Base-by-base conservation (phyloP, 2,113 vertebrate genomes). In the Gopherus flavomarginatus region DNA sequence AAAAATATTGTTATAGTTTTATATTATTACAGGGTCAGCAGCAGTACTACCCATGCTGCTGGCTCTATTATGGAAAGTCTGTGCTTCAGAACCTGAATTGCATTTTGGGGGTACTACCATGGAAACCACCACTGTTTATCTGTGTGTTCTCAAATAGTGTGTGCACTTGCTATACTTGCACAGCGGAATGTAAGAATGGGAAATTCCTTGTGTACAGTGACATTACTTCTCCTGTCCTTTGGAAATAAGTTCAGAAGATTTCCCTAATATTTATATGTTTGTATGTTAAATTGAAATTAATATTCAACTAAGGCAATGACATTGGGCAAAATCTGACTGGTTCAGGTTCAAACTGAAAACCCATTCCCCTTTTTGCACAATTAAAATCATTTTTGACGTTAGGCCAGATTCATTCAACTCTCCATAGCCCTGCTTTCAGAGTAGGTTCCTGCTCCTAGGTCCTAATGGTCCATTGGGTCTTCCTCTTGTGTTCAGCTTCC, bases 361-460 rank as follows among this genome's bases (percentile, higher is more conserved):
- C 83, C 3, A 31, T 11, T n/a, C 29, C 27, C 27, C 29, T 31
- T 62, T 29, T 62, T 62, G 26, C 27, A 31, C 57, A 31, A 62
- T 62, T 62, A 35, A 62, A 82, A 42, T 16, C 47, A 9, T 54
- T 54, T 22, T 54, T 54, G 38, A 11, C 11, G 4, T 0, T 1
- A 49, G 29, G 50, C 0, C 19, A 0, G 16, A 49, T 38, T 26
- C 49, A 3, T 72, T 72, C 38, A 72, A 12, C 17, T 3, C 1
- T 57, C 16, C 5, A 12, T 12, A 26, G 2, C 8, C 4, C 49
- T 27, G 1, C 77, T 81, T 81, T 49, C 24, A 38, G 42, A 17
- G 53, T 29, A 3, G 27, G 57, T 62, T 62, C 57, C 57, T 31
- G 12, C 57, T 62, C 27, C 31, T 62, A 62, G 5, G 57, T 59